Evolutionary conservation across 2,113 vertebrate genomes (phyloP).

Genomic region (Protobothrops flavoviridis): DNA sequence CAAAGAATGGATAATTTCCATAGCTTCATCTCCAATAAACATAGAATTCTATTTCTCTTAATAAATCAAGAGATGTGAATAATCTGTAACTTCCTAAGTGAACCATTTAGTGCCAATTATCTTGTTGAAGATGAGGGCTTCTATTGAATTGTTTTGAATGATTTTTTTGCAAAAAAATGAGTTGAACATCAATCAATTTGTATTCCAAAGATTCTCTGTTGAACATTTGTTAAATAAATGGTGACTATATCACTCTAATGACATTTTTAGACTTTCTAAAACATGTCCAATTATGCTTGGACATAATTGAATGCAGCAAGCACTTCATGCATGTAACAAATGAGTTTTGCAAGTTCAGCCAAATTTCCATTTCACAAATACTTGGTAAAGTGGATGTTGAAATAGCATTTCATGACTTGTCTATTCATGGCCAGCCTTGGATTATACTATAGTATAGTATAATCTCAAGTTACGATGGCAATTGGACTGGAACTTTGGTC

Average conservation of each 20-base stretch:
- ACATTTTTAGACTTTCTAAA: fast-evolving
- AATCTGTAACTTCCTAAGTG: neutral
- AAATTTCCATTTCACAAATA: neutral
- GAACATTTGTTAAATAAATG: neutral
- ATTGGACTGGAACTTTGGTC: too few species aligned
- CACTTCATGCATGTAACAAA: conserved; percentile 4
- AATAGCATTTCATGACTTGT: neutral
- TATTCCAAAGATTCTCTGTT: conserved; percentile 4
- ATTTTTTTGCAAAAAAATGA: neutral
- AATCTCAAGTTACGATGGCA: too few species aligned
- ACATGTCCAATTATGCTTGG: neutral
- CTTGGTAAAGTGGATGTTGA: fast-evolving
- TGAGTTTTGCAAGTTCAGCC: neutral
- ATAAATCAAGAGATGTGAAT: neutral
- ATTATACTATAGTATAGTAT: too few species aligned
- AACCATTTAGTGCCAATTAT: neutral
- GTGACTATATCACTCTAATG: conserved; percentile 11
- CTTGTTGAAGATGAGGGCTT: neutral
- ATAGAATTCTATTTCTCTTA: neutral
- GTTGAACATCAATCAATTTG: neutral
- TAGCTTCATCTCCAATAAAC: neutral
- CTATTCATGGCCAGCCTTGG: neutral
- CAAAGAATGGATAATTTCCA: neutral
- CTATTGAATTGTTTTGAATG: neutral
- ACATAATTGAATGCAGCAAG: neutral